Evolutionary conservation across 1,140 invertebrate genomes (phyloP), one percentile per base, ranked within the genome.

Genomic region (Drosophila fuyamai): DNA sequence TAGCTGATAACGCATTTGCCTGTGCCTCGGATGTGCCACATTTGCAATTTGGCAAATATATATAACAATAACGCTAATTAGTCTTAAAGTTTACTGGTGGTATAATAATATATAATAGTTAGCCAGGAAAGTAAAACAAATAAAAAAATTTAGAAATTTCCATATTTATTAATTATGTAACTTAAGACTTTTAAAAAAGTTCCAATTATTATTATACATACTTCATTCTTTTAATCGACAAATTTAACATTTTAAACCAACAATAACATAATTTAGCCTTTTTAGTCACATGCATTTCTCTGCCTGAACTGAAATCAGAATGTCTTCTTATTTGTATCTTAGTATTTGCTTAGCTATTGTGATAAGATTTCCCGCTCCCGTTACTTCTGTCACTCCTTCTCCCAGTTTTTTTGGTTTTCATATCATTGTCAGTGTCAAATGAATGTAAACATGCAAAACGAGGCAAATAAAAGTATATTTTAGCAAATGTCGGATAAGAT

Each of bases 391-490:
- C 1, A n/a, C 18, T 23, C 46, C 4, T 27, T 8, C 12, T 23
- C 12, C 2, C 1, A 2, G 16, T 27, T 40, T 40, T 16, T 10
- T 18, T 16, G n/a, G 8, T 27, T 43, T 29, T 35, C 60, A 32
- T 50, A 66, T 66, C 43, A 66, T 67, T 67, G 63, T 67, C 63
- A 67, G 44, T 66, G 60, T 66, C 60, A 66, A 62, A 14, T 16
- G 29, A 23, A 16, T 29, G 56, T 63, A 63, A 63, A 66, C 44
- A 66, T 10, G 63, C 60, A 35, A 66, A 67, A 38, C 32, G 41
- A 50, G 43, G 61, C 35, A 50, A 40, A 50, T 41, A 65, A 32
- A 38, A 32, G 13, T 63, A 38, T 32, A 12, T 23, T 60, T 38
- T 60, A 44, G 12, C 23, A 13, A n/a, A 29, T 16, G 48, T 51